phyloP scores from a whole-genome alignment of 2,797 vertebrate genomes.

The Orestias chungarensis region DNA sequence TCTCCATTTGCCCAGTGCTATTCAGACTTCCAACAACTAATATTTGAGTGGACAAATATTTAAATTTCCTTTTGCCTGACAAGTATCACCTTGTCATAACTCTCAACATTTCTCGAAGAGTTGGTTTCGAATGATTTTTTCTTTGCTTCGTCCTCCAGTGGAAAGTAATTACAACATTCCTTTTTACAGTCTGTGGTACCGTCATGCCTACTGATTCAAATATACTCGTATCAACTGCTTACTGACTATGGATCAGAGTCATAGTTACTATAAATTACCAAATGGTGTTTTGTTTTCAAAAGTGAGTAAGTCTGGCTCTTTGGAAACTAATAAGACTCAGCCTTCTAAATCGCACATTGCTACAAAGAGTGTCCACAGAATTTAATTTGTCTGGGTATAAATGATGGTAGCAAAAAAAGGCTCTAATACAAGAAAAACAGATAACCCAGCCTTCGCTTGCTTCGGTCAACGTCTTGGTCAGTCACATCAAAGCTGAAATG shows the following conservation, averaged over 20 bases:
- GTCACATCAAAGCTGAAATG: conserved; percentile 35
- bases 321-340: neutral
- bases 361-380: conserved; percentile 15
- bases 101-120: conserved; percentile 17
- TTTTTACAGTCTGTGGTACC: conserved; percentile 44
- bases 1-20: neutral
- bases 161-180: conserved; percentile 52
- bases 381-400: neutral
- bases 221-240: conserved; percentile 28
- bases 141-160: conserved; percentile 38
- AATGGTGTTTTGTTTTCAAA: conserved; percentile 13
- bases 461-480: conserved; percentile 12
- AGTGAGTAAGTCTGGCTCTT: neutral
- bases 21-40: neutral
- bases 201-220: conserved; percentile 28
- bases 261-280: conserved; percentile 14
- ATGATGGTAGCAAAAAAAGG: conserved; percentile 1
- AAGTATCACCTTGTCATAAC: conserved; percentile 32
- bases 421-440: neutral
- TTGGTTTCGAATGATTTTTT: conserved; percentile 27
- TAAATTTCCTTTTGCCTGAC: conserved; percentile 29
- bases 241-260: conserved; percentile 29
- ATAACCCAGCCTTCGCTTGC: neutral
- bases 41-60: neutral
- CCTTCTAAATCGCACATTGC: conserved; percentile 18